phyloP scores from a whole-genome alignment of 2,797 vertebrate genomes.

The Helicolenus hilgendorfi region DNA sequence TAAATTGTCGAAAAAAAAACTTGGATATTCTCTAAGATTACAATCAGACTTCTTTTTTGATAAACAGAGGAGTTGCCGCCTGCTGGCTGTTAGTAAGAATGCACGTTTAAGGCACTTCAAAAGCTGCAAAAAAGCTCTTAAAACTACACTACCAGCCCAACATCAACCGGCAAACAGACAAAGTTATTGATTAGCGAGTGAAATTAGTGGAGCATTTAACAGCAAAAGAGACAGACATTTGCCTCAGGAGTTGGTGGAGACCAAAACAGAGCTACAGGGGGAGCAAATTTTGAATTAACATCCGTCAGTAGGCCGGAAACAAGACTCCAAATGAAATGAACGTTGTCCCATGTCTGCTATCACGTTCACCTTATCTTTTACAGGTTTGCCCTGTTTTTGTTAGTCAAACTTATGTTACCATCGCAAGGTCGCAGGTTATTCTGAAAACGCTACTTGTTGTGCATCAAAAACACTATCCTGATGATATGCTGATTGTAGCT shows the following conservation, averaged over 20 bases:
- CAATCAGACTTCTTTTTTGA: no score
- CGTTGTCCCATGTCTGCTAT: neutral
- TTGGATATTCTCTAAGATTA: no score
- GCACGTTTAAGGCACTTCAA: neutral
- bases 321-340: neutral
- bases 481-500: neutral
- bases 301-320: neutral
- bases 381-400: neutral
- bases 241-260: neutral
- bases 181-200: neutral
- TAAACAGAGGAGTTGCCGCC: no score
- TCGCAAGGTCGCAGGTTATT: neutral
- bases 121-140: neutral
- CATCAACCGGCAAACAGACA: neutral
- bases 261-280: no score
- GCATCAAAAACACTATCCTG: neutral
- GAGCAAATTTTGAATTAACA: accelerated
- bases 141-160: neutral
- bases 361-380: neutral
- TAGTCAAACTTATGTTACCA: neutral
- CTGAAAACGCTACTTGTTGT: neutral
- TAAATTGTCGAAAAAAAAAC: no score
- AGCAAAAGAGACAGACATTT: neutral
- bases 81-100: no score
- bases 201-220: neutral